phyloP scores from a whole-genome alignment of 2,797 vertebrate genomes.

The Nannoperca australis region DNA sequence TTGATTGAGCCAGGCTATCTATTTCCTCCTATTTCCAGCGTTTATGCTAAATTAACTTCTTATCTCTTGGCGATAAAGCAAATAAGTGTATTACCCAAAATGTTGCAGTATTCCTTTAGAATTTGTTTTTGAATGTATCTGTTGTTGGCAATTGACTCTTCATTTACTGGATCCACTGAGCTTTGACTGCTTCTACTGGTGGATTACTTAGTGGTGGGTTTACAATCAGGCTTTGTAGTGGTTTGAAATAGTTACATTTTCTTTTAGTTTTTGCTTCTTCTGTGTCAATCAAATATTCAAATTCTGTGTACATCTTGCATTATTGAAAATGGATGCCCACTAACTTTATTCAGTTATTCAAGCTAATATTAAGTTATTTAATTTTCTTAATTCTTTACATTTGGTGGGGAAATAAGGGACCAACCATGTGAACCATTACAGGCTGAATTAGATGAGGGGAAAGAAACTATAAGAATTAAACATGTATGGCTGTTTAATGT shows the following conservation, averaged over 20 bases:
- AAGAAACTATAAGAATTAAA: background rate
- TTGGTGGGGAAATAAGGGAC: no score
- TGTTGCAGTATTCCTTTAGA: background rate
- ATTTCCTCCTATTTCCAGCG: background rate
- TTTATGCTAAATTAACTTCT: slow-evolving; percentile 16
- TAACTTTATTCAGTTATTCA: background rate
- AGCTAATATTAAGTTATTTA: background rate
- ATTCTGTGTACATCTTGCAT: background rate
- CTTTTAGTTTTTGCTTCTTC: background rate
- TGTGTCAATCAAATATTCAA: background rate
- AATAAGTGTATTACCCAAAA: background rate
- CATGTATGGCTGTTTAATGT: slow-evolving; percentile 18
- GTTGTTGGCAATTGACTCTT: slow-evolving; percentile 55
- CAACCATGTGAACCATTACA: no score
- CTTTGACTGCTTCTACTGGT: slow-evolving; percentile 5
- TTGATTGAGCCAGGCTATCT: background rate
- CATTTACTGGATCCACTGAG: slow-evolving; percentile 13
- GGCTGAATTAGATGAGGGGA: background rate
- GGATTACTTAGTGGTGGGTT: slow-evolving; percentile 13
- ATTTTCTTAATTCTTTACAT: background rate
- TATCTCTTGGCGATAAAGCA: background rate
- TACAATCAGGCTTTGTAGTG: slow-evolving; percentile 6
- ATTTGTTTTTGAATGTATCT: slow-evolving; percentile 2
- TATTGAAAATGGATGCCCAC: background rate
- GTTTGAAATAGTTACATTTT: slow-evolving; percentile 14